phyloP scores from a whole-genome alignment of 2,113 vertebrate genomes.

The Clarias magur region DNA sequence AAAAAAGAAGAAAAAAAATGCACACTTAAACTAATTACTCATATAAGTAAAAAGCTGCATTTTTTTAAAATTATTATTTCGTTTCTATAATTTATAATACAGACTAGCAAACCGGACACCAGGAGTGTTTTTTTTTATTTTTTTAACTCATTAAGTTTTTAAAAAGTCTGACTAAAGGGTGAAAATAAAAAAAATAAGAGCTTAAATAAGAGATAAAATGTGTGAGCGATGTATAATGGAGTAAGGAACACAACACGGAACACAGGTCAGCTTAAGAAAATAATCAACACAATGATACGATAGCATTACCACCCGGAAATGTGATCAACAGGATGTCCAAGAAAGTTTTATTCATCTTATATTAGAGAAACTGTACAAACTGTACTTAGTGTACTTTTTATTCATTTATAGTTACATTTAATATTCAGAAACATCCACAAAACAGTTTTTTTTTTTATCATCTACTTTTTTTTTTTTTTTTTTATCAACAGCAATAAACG shows the following conservation, averaged over 20 bases:
- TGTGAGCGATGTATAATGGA: background rate
- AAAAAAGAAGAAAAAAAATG: background rate
- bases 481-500: background rate
- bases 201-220: background rate
- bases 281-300: background rate
- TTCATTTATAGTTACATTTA: background rate
- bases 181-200: background rate
- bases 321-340: background rate
- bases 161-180: background rate
- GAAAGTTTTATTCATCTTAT: background rate
- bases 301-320: background rate
- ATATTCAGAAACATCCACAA: background rate
- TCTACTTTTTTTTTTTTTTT: background rate
- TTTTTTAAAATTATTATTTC: background rate
- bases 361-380: background rate
- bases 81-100: background rate
- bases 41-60: background rate
- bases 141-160: background rate
- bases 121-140: background rate
- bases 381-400: background rate
- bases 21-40: conserved; percentile 2
- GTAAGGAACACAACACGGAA: background rate
- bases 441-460: background rate
- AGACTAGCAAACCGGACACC: background rate
- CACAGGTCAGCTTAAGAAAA: background rate